Percentiles rank a stretch among this genome's conserved stretches.
phyloP scores from a whole-genome alignment of 1,140 invertebrate genomes.

The Maconellicoccus hirsutus region DNA sequence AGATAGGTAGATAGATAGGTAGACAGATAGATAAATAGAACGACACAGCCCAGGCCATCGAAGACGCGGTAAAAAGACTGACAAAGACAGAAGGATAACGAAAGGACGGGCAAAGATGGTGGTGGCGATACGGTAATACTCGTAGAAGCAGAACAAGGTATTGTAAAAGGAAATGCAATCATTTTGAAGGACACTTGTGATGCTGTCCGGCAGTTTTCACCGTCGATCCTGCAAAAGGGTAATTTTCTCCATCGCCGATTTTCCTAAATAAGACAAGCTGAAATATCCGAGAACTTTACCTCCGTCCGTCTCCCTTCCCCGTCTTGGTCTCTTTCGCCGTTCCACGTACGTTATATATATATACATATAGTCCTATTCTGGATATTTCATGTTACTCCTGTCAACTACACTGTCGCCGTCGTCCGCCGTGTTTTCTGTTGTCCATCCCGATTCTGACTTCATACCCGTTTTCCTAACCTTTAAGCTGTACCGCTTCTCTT shows the following conservation, averaged over 20 bases:
- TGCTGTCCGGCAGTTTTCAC: constrained; percentile 20
- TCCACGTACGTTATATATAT: not conserved
- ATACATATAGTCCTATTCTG: not conserved
- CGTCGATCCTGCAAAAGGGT: constrained; percentile 14
- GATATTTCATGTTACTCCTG: constrained; percentile 17
- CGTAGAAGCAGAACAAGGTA: constrained; percentile 19
- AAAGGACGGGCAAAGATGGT: not conserved
- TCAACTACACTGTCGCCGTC: constrained; percentile 19
- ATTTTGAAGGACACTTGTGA: constrained; percentile 22
- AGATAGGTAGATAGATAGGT: constrained; percentile 10
- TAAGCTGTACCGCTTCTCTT: not conserved
- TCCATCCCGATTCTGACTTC: constrained; percentile 1
- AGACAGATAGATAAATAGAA: not conserved
- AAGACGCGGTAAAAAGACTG: not conserved
- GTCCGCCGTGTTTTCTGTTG: not conserved
- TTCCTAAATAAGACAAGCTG: constrained; percentile 21
- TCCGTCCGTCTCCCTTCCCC: not conserved
- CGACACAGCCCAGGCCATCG: not conserved
- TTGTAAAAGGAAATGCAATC: constrained; percentile 22
- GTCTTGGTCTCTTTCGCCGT: not conserved
- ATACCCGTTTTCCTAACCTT: not conserved
- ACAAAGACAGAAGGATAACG: not conserved
- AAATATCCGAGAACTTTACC: constrained; percentile 15
- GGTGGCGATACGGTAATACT: constrained; percentile 15
- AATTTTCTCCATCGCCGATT: constrained; percentile 22